These are phyloP conservation scores for Paraescarpia echinospica DNA, from an alignment of 1,140 invertebrate genomes.

Conservation along the genomic window DNA sequence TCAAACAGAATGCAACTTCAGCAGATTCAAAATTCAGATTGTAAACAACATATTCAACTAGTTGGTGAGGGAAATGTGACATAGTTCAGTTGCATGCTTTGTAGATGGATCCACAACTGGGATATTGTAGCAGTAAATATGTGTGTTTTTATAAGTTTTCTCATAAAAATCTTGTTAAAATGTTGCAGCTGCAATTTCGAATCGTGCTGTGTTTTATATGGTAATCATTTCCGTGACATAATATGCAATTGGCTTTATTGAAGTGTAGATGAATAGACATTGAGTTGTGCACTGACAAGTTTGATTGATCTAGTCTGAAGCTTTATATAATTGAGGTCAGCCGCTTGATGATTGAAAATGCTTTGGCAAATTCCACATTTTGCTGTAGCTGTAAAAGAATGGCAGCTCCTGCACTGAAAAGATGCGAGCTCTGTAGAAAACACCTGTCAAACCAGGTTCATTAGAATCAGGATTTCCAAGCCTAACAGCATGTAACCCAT, in stretches of 20 bases:
- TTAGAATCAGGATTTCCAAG: background rate
- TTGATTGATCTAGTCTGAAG: background rate
- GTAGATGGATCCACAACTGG: background rate
- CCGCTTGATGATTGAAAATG: background rate
- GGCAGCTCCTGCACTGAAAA: background rate
- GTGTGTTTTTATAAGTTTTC: background rate
- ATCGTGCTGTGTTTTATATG: background rate
- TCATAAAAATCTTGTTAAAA: background rate
- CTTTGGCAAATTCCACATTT: background rate
- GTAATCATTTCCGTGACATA: background rate
- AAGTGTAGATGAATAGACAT: background rate
- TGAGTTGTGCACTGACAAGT: background rate
- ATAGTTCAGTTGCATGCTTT: background rate
- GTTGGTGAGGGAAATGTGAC: background rate
- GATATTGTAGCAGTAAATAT: too few relatives aligned
- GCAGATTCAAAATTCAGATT: too few relatives aligned
- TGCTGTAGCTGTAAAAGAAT: background rate
- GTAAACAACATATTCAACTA: too few relatives aligned
- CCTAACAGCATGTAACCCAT: background rate
- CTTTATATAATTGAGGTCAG: background rate
- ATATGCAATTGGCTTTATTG: constrained; percentile 1
- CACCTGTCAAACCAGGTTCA: background rate
- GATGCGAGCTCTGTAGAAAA: background rate
- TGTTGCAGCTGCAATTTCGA: background rate
- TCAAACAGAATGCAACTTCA: too few relatives aligned